Evolutionary conservation across 1,140 invertebrate species (phyloP).

Genomic region (Melanaphis sacchari): DNA sequence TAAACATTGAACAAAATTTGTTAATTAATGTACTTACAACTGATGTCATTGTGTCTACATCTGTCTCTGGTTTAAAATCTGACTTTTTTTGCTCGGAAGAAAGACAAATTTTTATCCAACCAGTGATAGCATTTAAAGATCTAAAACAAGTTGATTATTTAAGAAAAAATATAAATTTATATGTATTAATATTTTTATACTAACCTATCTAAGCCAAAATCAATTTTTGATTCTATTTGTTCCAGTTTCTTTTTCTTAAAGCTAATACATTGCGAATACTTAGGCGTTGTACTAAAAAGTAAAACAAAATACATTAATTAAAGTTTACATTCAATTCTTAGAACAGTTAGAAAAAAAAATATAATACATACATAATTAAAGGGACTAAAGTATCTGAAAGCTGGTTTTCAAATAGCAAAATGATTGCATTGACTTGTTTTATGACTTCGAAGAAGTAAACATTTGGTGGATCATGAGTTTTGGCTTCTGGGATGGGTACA

Average conservation of each 20-base stretch:
- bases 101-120: conserved; percentile 90
- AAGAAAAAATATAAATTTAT: conserved; percentile 16
- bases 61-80: conserved; percentile 93
- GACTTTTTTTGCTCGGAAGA: conserved; percentile 94
- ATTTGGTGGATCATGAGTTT: conserved; percentile 76
- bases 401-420: conserved; percentile 94
- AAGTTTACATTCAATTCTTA: neutral
- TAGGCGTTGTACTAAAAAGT: conserved; percentile 80
- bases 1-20: neutral
- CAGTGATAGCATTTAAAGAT: conserved; percentile 84
- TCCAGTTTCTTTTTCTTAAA: conserved; percentile 87
- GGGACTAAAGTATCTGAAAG: conserved; percentile 90
- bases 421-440: conserved; percentile 93
- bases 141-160: conserved; percentile 64
- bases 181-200: conserved; percentile 33
- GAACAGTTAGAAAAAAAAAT: conserved; percentile 35
- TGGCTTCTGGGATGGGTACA: conserved; percentile 89
- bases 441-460: conserved; percentile 95
- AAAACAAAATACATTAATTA: neutral
- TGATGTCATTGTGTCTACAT: conserved; percentile 77
- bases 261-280: conserved; percentile 85
- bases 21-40: conserved; percentile 65
- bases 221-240: conserved; percentile 90
- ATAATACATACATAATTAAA: conserved; percentile 77
- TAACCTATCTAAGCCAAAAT: conserved; percentile 82